A percentile compares a stretch with the other conserved stretches of the same genome.
Conservation (phyloP, 64 coral and sea anemone species). For the Stichodactyla mertensii region DNA sequence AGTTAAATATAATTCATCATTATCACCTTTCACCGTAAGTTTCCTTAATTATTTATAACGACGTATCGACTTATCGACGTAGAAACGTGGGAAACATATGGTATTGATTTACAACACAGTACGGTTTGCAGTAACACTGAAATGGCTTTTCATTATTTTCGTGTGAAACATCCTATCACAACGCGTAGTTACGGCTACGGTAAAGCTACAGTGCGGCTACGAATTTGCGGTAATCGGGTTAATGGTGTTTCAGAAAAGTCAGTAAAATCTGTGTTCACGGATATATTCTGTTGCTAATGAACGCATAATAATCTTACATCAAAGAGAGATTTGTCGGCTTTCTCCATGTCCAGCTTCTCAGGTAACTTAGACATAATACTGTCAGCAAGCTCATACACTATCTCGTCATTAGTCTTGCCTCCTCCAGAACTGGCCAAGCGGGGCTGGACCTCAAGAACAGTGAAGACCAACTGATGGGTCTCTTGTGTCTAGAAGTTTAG, state of each 20-base stretch:
- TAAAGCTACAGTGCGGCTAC: no score
- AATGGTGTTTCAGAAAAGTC: no score
- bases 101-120: no score
- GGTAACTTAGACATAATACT: constrained; percentile 86
- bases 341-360: constrained; percentile 91
- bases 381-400: constrained; percentile 92
- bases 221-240: no score
- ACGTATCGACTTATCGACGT: no score
- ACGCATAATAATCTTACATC: constrained; percentile 31
- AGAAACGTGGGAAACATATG: no score
- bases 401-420: constrained; percentile 95
- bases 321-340: constrained; percentile 91
- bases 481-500: constrained; percentile 72
- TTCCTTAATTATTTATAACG: not conserved
- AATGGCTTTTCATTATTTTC: no score
- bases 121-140: no score
- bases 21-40: not conserved
- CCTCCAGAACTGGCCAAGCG: constrained; percentile 86
- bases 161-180: no score
- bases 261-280: no score
- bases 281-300: no score
- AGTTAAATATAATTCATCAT: not conserved
- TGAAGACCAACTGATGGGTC: constrained; percentile 69
- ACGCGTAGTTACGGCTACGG: no score
- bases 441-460: constrained; percentile 93